Evolutionary conservation across 2,888 invertebrate species (phyloP).

Genomic region (Pachydiplax longipennis): DNA sequence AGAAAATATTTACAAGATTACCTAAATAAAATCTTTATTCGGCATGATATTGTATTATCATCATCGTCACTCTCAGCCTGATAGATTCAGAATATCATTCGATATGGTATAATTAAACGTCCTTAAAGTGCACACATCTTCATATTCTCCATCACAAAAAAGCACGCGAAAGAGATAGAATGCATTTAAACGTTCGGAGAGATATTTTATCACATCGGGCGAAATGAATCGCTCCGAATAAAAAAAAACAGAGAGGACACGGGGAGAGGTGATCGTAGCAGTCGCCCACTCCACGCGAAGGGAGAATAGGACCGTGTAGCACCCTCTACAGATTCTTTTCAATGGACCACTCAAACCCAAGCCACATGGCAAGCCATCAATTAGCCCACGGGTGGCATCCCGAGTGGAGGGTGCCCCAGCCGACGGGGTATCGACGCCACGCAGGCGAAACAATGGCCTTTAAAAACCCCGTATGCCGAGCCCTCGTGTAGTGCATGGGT

Average conservation of each 20-base stretch:
- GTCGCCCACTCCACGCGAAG: background rate
- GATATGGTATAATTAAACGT: too few species aligned
- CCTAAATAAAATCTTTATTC: too few species aligned
- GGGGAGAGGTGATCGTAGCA: background rate
- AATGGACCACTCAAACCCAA: slow-evolving; percentile 36
- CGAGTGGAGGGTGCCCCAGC: background rate
- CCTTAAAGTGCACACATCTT: too few species aligned
- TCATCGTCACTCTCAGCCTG: too few species aligned
- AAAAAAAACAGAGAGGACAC: background rate
- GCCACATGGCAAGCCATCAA: slow-evolving; percentile 24
- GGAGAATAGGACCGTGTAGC: background rate
- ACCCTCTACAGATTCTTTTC: slow-evolving; percentile 13
- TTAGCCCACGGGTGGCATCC: slow-evolving; percentile 33
- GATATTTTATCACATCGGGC: too few species aligned
- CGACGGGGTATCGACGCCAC: background rate
- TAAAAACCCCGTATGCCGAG: background rate
- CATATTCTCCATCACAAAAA: too few species aligned
- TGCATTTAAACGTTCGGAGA: too few species aligned
- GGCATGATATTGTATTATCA: too few species aligned
- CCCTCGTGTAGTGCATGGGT: background rate
- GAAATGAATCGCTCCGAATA: background rate
- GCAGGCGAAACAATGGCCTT: slow-evolving; percentile 4
- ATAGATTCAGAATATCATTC: too few species aligned
- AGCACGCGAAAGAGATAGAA: too few species aligned
- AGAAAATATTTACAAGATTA: too few species aligned